A percentile compares a stretch with the other conserved stretches of the same genome.
Evolutionary conservation across 2,888 invertebrate genomes (phyloP).

Genomic region (Scaptodrosophila latifasciaeformis): DNA sequence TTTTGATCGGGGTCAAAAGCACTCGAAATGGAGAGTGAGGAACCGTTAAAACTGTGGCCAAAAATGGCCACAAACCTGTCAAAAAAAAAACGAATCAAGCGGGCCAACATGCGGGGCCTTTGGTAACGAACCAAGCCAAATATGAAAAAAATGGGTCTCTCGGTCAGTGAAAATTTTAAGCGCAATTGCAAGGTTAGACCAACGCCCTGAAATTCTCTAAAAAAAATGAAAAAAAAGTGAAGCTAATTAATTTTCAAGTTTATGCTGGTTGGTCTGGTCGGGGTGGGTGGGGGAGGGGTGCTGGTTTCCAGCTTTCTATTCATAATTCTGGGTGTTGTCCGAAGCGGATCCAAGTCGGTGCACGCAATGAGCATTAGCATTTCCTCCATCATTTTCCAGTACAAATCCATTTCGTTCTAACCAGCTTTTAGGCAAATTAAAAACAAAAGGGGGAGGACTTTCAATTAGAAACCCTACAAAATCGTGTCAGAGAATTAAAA

Average conservation of each 20-base stretch:
- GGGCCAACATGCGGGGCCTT: too few species aligned
- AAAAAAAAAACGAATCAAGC: too few species aligned
- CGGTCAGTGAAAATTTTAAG: constrained; percentile 54
- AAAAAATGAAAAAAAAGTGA: constrained; percentile 43
- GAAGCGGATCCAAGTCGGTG: constrained; percentile 18
- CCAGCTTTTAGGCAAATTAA: constrained; percentile 57
- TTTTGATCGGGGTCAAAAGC: too few species aligned
- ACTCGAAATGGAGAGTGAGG: neutral
- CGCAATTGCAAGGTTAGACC: constrained; percentile 51
- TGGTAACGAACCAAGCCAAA: constrained; percentile 6
- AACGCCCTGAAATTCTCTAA: neutral
- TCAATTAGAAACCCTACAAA: too few species aligned
- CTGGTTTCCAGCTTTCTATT: constrained; percentile 23
- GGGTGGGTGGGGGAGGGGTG: neutral
- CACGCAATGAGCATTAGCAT: constrained; percentile 48
- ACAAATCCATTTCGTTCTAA: too few species aligned
- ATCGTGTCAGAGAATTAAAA: too few species aligned
- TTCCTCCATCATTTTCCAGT: constrained; percentile 26
- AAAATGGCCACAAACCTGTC: constrained; percentile 1
- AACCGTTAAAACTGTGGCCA: constrained; percentile 13
- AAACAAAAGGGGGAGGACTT: too few species aligned
- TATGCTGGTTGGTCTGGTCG: too few species aligned
- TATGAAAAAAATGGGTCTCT: constrained; percentile 39
- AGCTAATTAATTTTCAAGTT: constrained; percentile 18
- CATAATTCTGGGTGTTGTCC: constrained; percentile 23